phyloP scores from a whole-genome alignment of 2,888 invertebrate species.

The Leucophora obtusa region DNA sequence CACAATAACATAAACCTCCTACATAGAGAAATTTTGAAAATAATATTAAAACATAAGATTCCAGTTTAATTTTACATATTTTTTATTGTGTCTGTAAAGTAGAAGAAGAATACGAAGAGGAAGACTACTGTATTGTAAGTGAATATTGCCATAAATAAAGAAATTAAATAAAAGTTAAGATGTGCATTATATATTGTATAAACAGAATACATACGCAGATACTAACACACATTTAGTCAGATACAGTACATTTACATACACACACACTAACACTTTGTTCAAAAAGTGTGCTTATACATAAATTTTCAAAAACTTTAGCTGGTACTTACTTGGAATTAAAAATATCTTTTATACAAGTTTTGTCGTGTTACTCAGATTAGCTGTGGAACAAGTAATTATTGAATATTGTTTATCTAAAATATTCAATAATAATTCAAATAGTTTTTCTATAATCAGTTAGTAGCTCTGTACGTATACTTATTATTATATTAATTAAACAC shows the following conservation, averaged over 20 bases:
- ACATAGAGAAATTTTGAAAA: conserved; percentile 13
- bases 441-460: no score
- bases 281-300: not conserved
- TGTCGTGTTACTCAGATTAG: no score
- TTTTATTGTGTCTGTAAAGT: conserved; percentile 5
- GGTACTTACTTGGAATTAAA: no score
- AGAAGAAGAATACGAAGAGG: not conserved
- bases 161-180: conserved; percentile 58
- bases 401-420: no score
- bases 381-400: no score
- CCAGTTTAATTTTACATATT: conserved; percentile 9
- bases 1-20: conserved; percentile 12
- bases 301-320: no score
- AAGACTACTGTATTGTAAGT: not conserved
- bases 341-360: no score
- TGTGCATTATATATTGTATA: conserved; percentile 34
- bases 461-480: no score
- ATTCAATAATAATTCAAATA: no score
- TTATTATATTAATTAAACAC: no score
- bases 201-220: conserved; percentile 8
- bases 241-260: not conserved
- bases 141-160: conserved; percentile 51
- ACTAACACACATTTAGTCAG: not conserved
- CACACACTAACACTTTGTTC: not conserved
- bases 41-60: conserved; percentile 23